Percentiles rank a stretch among this genome's conserved stretches.
phyloP scores from a whole-genome alignment of 2,113 vertebrate genomes.

The Ageneiosus marmoratus region DNA sequence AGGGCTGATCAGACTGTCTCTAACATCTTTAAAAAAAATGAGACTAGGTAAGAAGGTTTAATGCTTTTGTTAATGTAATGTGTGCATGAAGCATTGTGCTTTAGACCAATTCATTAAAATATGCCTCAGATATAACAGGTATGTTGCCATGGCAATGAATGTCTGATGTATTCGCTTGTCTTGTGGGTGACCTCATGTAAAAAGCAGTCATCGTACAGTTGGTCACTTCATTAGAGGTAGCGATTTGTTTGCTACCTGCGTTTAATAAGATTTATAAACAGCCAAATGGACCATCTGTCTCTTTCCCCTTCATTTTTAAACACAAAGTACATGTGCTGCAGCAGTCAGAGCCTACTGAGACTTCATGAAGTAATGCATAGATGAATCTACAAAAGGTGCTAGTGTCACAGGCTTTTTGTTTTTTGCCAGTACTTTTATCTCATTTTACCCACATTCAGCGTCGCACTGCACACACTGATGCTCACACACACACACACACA shows the following conservation, averaged over 20 bases:
- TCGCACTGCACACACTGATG: not conserved
- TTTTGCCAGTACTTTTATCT: slow-evolving; percentile 71
- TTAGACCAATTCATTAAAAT: slow-evolving; percentile 36
- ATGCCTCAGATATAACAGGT: slow-evolving; percentile 22
- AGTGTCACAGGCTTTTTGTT: slow-evolving; percentile 65
- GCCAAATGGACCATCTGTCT: slow-evolving; percentile 20
- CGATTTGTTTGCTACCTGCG: not conserved
- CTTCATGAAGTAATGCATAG: slow-evolving; percentile 65
- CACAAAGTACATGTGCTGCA: slow-evolving; percentile 44
- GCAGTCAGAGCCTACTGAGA: slow-evolving; percentile 69
- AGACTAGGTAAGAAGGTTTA: not conserved
- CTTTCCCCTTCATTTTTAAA: slow-evolving; percentile 39
- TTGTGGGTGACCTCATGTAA: slow-evolving; percentile 38
- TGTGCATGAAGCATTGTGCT: not conserved
- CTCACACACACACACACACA: not conserved
- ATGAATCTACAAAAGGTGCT: slow-evolving; percentile 74
- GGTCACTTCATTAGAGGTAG: slow-evolving; percentile 28
- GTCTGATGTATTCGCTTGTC: slow-evolving; percentile 20
- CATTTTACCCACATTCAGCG: slow-evolving; percentile 65
- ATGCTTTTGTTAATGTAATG: slow-evolving; percentile 20
- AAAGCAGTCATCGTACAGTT: slow-evolving; percentile 37
- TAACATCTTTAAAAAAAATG: too few species aligned
- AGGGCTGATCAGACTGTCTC: too few species aligned
- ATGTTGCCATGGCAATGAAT: slow-evolving; percentile 48
- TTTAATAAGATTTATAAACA: slow-evolving; percentile 3